Evolutionary conservation across 1,140 invertebrate genomes (phyloP).

Genomic region (Physella acuta): DNA sequence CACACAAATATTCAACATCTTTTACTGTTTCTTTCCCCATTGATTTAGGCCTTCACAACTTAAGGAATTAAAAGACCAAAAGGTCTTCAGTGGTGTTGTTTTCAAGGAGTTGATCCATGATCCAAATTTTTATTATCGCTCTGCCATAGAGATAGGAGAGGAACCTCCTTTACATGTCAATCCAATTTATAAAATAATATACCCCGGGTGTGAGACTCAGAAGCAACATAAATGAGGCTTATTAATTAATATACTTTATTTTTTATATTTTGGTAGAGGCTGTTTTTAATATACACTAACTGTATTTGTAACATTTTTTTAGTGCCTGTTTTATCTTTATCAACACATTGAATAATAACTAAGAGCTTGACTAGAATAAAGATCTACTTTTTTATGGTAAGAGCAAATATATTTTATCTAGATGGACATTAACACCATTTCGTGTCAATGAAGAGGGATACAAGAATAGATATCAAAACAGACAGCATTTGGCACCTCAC

Average conservation of each 20-base stretch:
- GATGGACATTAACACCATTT: slow-evolving; percentile 46
- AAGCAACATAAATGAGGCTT: too few species aligned
- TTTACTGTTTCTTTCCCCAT: slow-evolving; percentile 20
- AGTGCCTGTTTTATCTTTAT: too few species aligned
- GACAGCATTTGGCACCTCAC: slow-evolving; percentile 44
- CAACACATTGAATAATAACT: too few species aligned
- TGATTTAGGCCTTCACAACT: neutral
- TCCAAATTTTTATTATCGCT: slow-evolving; percentile 50
- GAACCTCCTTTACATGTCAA: slow-evolving; percentile 46
- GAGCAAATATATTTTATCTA: too few species aligned
- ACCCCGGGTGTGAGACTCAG: slow-evolving; percentile 34
- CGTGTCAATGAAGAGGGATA: slow-evolving; percentile 51
- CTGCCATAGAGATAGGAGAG: slow-evolving; percentile 31
- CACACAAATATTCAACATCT: too few species aligned
- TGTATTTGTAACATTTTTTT: too few species aligned
- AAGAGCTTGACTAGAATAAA: too few species aligned
- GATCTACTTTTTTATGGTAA: too few species aligned
- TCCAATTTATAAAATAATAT: slow-evolving; percentile 52
- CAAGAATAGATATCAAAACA: slow-evolving; percentile 49
- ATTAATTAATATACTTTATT: too few species aligned
- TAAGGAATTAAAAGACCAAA: neutral
- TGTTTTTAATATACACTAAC: too few species aligned
- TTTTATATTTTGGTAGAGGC: too few species aligned
- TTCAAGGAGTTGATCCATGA: slow-evolving; percentile 51
- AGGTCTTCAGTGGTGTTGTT: slow-evolving; percentile 39